Evolutionary conservation across 2,113 vertebrate genomes (phyloP).

Genomic region (Lasiurus borealis): DNA sequence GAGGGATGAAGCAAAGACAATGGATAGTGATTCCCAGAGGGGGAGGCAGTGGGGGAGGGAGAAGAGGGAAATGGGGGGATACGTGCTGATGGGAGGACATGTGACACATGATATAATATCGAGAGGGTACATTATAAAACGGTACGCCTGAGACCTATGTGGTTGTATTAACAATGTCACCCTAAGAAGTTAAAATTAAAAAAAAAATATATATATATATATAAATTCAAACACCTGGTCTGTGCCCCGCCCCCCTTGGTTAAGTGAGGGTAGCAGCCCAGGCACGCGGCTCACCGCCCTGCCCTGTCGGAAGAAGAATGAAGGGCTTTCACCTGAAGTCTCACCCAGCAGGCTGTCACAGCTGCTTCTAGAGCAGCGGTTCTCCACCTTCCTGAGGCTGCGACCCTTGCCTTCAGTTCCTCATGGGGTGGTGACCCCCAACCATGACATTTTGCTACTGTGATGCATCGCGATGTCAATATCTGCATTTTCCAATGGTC

Average conservation of each 20-base stretch:
- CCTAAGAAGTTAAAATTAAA: background rate
- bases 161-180: background rate
- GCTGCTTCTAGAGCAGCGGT: background rate
- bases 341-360: background rate
- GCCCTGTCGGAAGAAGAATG: background rate
- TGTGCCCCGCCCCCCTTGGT: background rate
- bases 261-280: background rate
- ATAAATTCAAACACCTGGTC: background rate
- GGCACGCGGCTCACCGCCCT: fast-evolving
- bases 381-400: no score
- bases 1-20: background rate
- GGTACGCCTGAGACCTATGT: background rate
- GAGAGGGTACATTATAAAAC: background rate
- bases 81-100: background rate
- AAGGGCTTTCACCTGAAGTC: background rate
- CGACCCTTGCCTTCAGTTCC: no score
- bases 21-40: background rate
- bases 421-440: no score
- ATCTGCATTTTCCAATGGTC: no score
- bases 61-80: background rate
- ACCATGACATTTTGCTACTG: no score
- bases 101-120: background rate
- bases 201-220: no score
- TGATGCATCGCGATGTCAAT: no score
- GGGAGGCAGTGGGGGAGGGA: background rate